Percentiles rank a stretch among this genome's conserved stretches.
Conservation (phyloP, 2,797 vertebrate genomes). For the Pseudotriccus pelzelni region DNA sequence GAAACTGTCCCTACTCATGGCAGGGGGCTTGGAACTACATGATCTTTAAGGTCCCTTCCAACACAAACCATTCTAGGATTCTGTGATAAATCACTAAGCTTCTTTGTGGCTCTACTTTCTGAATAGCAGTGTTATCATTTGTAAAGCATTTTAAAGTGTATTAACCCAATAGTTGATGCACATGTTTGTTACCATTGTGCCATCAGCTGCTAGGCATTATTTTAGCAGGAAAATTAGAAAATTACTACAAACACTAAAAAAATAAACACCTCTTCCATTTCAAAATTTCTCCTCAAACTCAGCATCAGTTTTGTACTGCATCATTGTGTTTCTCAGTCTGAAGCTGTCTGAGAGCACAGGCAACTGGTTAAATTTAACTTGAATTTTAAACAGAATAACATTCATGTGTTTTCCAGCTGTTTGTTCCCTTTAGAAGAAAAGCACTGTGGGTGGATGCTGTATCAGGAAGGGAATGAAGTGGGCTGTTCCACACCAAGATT, state of each 20-base stretch:
- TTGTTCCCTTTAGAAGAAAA: conserved; percentile 24
- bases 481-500: background rate
- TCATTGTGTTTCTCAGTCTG: background rate
- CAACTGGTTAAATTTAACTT: conserved; percentile 23
- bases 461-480: background rate
- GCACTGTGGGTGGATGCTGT: background rate
- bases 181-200: background rate
- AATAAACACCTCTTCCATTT: background rate
- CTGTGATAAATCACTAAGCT: background rate
- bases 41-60: background rate
- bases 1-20: background rate
- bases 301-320: background rate
- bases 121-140: background rate
- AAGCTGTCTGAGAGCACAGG: background rate
- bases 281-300: background rate
- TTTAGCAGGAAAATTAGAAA: background rate
- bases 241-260: background rate
- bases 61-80: background rate
- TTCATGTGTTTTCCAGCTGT: conserved; percentile 37
- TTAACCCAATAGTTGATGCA: background rate
- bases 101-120: background rate
- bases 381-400: background rate
- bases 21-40: background rate
- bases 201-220: background rate
- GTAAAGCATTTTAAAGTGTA: background rate